Base-by-base conservation (phyloP, 2,888 invertebrate species). In the Melinaea menophilus region DNA sequence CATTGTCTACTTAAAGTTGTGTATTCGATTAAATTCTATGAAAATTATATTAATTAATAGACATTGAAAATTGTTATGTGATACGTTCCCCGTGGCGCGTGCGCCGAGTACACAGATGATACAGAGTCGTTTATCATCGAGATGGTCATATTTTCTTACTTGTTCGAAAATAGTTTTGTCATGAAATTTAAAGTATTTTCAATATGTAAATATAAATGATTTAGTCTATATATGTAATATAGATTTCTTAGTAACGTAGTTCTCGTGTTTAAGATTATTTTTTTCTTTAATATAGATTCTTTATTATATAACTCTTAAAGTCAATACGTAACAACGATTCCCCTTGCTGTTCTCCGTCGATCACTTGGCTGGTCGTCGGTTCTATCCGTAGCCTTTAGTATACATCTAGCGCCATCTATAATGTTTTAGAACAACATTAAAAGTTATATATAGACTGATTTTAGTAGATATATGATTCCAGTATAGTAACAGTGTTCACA, bases 181-280 rank as follows among this genome's bases (percentile, higher is more conserved):
- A 47, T 60, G 37, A 47, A 59, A 55, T 58, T 55, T 56, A 58
- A 60, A 34, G 57, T 72, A 72, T 75, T 74, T 77, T 71, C 69
- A 75, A 69, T 76, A 72, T 76, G 76, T 79, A 79, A 71, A 77
- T 77, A 77, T 67, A 64, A 65, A 68, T 63, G 66, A 63, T 62
- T 34, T 54, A 62, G 47, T 11, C 47, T 71, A 70, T 66, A 70
- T 62, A 69, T 72, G 72, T 62, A 72, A 69, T 80, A 79, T 79
- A 76, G 66, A 73, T 72, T 79, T 75, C 71, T 63, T 57, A 79
- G 79, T 72, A 75, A 75, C 71, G 75, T 82, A 82, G 80, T 79
- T 81, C 81, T 82, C 76, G 73, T 81, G 66, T 76, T 75, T 72
- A 64, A 73, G 75, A 79, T 79, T 74, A 66, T 73, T 77, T 79